Conservation (phyloP, 1,140 invertebrate genomes). For the Drusus annulatus region DNA sequence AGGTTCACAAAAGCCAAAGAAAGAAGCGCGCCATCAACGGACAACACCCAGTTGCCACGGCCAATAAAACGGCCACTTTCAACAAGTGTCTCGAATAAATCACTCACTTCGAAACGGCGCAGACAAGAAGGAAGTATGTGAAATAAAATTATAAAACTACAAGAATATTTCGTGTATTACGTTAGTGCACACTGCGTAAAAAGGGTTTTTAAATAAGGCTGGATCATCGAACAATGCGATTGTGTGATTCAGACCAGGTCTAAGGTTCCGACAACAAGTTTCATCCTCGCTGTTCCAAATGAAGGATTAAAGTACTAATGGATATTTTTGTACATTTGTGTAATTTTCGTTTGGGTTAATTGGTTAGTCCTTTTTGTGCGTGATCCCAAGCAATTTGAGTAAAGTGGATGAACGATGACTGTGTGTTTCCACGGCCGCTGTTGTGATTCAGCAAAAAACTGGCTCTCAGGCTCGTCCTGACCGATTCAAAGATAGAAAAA, state of each 20-base stretch:
- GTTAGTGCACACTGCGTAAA: too few relatives aligned
- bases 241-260: conserved; percentile 4
- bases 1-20: background rate
- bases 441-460: conserved; percentile 36
- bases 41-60: background rate
- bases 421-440: conserved; percentile 27
- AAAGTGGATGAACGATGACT: conserved; percentile 25
- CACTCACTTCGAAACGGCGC: background rate
- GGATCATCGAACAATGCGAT: background rate
- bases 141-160: too few relatives aligned
- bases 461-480: conserved; percentile 12
- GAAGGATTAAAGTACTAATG: too few relatives aligned
- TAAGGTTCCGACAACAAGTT: conserved; percentile 2
- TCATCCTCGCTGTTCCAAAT: too few relatives aligned
- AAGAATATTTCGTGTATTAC: too few relatives aligned
- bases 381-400: background rate
- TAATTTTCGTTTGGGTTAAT: too few relatives aligned
- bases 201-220: too few relatives aligned
- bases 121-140: background rate
- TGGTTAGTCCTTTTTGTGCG: background rate
- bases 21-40: background rate
- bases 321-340: too few relatives aligned
- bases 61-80: conserved; percentile 10
- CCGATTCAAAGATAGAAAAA: background rate
- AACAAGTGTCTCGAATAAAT: conserved; percentile 11